Evolutionary conservation across 2,797 vertebrate genomes (phyloP).

Genomic region (Otus scops): DNA sequence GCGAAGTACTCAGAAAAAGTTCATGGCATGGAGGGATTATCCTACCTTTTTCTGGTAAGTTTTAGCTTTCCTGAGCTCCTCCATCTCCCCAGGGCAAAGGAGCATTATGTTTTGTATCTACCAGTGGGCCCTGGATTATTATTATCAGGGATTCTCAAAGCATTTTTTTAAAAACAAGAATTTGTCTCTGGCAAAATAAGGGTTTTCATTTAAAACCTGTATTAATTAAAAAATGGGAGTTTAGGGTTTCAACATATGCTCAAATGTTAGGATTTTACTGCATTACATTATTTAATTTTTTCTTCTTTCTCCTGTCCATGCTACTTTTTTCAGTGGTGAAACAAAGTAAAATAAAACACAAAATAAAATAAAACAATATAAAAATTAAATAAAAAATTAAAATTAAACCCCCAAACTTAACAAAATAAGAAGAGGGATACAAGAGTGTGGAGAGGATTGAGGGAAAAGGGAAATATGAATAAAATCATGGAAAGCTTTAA

Average conservation of each 20-base stretch:
- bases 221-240: background rate
- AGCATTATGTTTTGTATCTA: background rate
- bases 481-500: background rate
- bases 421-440: background rate
- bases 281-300: background rate
- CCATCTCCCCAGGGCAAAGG: background rate
- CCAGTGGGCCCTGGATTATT: background rate
- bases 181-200: rapidly evolving
- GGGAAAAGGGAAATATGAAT: background rate
- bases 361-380: background rate
- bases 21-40: rapidly evolving
- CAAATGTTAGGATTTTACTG: background rate
- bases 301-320: background rate
- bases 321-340: background rate
- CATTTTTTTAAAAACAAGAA: background rate
- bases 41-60: background rate
- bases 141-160: background rate
- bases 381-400: background rate
- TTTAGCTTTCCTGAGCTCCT: background rate
- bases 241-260: background rate
- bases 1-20: background rate
- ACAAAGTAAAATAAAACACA: background rate
- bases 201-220: background rate
- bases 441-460: background rate
- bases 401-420: background rate